phyloP scores from a whole-genome alignment of 2,113 vertebrate species.

The Petroica traversi region DNA sequence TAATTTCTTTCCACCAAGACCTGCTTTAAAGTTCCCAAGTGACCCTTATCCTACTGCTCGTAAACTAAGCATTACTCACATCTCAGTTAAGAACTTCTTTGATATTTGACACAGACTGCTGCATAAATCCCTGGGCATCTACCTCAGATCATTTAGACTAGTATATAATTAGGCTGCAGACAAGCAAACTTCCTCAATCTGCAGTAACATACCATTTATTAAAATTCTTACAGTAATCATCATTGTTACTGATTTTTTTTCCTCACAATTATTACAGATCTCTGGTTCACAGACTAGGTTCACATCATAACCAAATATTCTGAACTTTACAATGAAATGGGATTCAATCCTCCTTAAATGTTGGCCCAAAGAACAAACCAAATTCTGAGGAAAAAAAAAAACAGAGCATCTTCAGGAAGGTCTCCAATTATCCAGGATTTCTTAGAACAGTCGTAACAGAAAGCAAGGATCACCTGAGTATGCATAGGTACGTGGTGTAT shows the following conservation, averaged over 20 bases:
- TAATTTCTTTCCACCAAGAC: neutral
- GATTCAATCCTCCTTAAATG: neutral
- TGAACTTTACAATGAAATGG: neutral
- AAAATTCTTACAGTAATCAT: neutral
- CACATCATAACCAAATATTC: neutral
- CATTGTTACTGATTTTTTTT: neutral
- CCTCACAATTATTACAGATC: neutral
- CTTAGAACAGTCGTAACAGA: neutral
- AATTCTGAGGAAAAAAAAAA: neutral
- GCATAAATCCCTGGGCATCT: neutral
- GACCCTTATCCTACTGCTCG: neutral
- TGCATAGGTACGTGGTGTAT: fast-evolving
- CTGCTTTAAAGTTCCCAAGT: neutral
- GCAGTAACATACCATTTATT: neutral
- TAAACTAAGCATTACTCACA: neutral
- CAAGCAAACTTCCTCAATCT: neutral
- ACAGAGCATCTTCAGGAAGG: neutral
- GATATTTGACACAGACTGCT: neutral
- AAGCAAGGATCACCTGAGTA: neutral
- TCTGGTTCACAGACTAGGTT: neutral
- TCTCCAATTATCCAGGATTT: neutral
- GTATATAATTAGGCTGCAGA: neutral
- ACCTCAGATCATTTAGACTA: neutral
- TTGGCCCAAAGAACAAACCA: neutral
- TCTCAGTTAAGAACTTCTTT: neutral